Percentiles rank a stretch among this genome's conserved stretches.
These are phyloP conservation scores for Raja brachyura DNA, from an alignment of 2,113 vertebrate species.

Conservation along the genomic window DNA sequence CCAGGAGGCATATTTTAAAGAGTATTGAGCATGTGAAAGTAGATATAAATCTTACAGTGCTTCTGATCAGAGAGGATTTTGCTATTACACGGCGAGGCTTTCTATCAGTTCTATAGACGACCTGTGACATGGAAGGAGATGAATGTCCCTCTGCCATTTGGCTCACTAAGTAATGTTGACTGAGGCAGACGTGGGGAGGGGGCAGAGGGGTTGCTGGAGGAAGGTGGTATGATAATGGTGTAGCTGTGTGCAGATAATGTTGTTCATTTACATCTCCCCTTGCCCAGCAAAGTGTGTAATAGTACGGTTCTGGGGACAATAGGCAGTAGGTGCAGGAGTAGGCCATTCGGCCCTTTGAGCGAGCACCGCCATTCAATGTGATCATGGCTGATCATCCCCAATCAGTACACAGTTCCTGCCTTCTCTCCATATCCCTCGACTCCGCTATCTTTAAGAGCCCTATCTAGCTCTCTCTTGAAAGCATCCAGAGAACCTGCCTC, in stretches of 20 bases:
- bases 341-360: no score
- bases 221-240: no score
- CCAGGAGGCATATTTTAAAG: conserved; percentile 19
- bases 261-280: conserved; percentile 58
- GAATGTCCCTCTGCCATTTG: conserved; percentile 56
- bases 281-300: conserved; percentile 56
- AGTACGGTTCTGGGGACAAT: conserved; percentile 50
- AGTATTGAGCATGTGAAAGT: conserved; percentile 32
- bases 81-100: conserved; percentile 43
- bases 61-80: conserved; percentile 23
- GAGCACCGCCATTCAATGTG: no score
- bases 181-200: no score
- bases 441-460: no score
- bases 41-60: conserved; percentile 31
- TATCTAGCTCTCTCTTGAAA: no score
- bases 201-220: no score
- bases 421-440: no score
- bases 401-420: no score
- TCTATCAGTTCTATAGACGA: conserved; percentile 48
- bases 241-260: neutral
- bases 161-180: conserved; percentile 55
- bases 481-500: no score
- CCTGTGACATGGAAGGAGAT: conserved; percentile 57
- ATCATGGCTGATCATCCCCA: no score
- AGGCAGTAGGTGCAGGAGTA: no score